Conservation (phyloP, 2,113 vertebrate genomes). For the Neotoma lepida region DNA sequence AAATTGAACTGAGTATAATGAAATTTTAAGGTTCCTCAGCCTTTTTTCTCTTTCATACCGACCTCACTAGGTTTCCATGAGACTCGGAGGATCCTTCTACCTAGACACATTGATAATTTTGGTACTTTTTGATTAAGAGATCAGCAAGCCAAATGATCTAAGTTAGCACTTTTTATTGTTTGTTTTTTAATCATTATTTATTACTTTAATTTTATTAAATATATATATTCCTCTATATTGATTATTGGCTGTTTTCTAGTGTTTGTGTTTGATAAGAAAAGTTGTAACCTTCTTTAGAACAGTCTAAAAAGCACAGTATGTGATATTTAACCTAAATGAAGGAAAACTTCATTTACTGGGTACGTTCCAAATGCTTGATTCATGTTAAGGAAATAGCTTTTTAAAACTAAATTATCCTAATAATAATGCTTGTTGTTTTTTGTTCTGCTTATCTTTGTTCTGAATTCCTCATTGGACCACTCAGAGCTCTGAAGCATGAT, state of each 20-base stretch:
- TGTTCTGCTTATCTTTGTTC: not conserved
- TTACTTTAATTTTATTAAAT: not conserved
- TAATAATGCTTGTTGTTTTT: not conserved
- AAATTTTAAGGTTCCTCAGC: constrained; percentile 40
- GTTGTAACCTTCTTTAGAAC: not conserved
- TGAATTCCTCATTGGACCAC: not conserved
- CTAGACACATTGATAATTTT: constrained; percentile 23
- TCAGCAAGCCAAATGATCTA: not conserved
- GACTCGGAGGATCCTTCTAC: constrained; percentile 19
- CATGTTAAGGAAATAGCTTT: not conserved
- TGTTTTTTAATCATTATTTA: not conserved
- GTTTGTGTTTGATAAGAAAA: constrained; percentile 23
- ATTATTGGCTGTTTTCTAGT: not conserved
- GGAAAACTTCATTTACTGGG: not conserved
- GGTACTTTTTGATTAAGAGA: not conserved
- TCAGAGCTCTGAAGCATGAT: not conserved
- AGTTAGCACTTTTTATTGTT: not conserved
- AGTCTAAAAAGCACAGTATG: not conserved
- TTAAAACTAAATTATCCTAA: not conserved
- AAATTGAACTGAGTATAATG: constrained; percentile 12
- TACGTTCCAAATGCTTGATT: constrained; percentile 26
- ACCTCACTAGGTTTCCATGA: not conserved
- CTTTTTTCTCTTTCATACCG: constrained; percentile 27
- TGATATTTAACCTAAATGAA: not conserved
- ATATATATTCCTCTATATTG: not conserved